Evolutionary conservation across 1,140 invertebrate genomes (phyloP).

Genomic region (Metopolophium dirhodum): DNA sequence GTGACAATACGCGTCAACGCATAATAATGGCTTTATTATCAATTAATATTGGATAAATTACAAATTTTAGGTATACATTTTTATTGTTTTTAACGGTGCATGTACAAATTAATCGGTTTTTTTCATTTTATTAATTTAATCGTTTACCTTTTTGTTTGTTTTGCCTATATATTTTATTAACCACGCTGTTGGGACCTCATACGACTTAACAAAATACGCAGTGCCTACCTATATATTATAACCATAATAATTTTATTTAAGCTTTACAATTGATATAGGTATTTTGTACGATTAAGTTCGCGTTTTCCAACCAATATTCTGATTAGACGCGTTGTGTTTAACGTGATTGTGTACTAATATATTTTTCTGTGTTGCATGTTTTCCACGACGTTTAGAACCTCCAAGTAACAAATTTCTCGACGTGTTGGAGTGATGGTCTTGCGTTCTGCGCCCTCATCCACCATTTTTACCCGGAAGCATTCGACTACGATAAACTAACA

Average conservation of each 20-base stretch:
- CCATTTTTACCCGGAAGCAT: slow-evolving; percentile 94
- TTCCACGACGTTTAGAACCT: slow-evolving; percentile 73
- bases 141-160: background rate
- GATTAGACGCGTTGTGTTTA: background rate
- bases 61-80: background rate
- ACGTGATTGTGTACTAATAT: background rate
- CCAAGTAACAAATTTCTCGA: slow-evolving; percentile 95
- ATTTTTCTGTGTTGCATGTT: background rate
- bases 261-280: background rate
- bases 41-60: background rate
- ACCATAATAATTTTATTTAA: background rate
- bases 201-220: background rate
- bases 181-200: background rate
- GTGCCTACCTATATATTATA: background rate
- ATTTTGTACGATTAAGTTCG: background rate
- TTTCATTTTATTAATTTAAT: background rate
- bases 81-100: background rate
- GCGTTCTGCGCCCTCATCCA: slow-evolving; percentile 96
- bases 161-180: background rate
- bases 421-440: slow-evolving; percentile 93
- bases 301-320: background rate
- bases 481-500: slow-evolving; percentile 87
- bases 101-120: background rate
- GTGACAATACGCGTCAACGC: background rate
- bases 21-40: background rate